Evolutionary conservation across 2,797 vertebrate genomes (phyloP).

Genomic region (Moxostoma hubbsi): DNA sequence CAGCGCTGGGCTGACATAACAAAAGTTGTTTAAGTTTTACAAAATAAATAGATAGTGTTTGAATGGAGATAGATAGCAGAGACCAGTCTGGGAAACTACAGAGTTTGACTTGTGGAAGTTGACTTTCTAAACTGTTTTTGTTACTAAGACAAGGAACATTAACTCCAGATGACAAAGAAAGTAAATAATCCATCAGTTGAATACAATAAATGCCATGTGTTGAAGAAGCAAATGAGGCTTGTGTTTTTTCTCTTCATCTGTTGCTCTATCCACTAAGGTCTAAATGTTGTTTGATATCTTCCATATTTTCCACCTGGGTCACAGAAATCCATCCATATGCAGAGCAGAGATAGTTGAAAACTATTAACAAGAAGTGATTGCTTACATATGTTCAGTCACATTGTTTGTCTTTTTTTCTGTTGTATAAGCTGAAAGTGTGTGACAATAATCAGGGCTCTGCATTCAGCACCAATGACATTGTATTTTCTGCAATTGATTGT

Average conservation of each 20-base stretch:
- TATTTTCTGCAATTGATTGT: constrained; percentile 12
- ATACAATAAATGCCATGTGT: constrained; percentile 76
- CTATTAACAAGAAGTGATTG: constrained; percentile 56
- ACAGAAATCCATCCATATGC: constrained; percentile 54
- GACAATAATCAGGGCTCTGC: neutral
- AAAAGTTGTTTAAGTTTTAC: constrained; percentile 85
- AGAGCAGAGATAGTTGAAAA: neutral
- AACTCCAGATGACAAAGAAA: constrained; percentile 84
- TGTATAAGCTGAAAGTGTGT: constrained; percentile 29
- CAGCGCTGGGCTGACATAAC: constrained; percentile 79
- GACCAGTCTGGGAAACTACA: constrained; percentile 81
- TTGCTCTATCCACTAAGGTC: constrained; percentile 64
- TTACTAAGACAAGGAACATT: constrained; percentile 85
- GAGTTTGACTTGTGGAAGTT: constrained; percentile 86
- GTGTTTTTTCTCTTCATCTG: constrained; percentile 59
- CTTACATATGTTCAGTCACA: constrained; percentile 48
- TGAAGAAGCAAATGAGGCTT: constrained; percentile 73
- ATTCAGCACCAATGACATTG: neutral
- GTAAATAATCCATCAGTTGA: constrained; percentile 79
- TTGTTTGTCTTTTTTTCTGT: constrained; percentile 27
- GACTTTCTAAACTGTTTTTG: constrained; percentile 86
- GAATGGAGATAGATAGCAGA: constrained; percentile 83
- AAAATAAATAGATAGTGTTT: constrained; percentile 84
- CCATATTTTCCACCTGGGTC: constrained; percentile 64
- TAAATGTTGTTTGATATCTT: constrained; percentile 28